phyloP scores from a whole-genome alignment of 2,113 vertebrate species.

The Barbus barbus region DNA sequence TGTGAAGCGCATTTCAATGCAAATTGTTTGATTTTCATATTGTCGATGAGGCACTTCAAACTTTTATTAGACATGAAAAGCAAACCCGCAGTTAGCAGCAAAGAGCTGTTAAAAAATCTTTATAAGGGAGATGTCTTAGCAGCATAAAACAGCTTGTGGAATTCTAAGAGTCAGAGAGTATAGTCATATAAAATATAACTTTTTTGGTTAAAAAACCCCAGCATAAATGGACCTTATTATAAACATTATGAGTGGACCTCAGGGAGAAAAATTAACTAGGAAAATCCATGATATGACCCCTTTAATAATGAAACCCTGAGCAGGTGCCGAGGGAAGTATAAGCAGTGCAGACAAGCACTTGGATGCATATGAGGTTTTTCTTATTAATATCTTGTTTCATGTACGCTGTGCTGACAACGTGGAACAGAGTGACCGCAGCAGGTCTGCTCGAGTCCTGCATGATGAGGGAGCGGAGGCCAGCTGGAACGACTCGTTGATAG shows the following conservation, averaged over 20 bases:
- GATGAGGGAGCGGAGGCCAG: background rate
- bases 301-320: background rate
- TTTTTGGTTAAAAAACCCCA: background rate
- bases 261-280: background rate
- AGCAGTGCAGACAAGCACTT: conserved; percentile 4
- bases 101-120: no score
- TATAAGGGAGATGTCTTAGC: background rate
- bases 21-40: background rate
- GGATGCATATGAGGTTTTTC: conserved; percentile 3
- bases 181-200: background rate
- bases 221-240: background rate
- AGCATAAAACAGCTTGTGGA: background rate
- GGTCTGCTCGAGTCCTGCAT: background rate
- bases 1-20: background rate
- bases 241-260: background rate
- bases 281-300: background rate
- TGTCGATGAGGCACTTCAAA: background rate
- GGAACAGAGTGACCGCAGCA: conserved; percentile 21
- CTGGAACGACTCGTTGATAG: background rate
- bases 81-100: background rate
- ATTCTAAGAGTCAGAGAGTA: background rate
- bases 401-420: conserved; percentile 17
- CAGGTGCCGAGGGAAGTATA: background rate
- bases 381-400: conserved; percentile 9
- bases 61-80: background rate